Conservation (phyloP, 2,888 invertebrate genomes). For the Hyppa rectilinea region DNA sequence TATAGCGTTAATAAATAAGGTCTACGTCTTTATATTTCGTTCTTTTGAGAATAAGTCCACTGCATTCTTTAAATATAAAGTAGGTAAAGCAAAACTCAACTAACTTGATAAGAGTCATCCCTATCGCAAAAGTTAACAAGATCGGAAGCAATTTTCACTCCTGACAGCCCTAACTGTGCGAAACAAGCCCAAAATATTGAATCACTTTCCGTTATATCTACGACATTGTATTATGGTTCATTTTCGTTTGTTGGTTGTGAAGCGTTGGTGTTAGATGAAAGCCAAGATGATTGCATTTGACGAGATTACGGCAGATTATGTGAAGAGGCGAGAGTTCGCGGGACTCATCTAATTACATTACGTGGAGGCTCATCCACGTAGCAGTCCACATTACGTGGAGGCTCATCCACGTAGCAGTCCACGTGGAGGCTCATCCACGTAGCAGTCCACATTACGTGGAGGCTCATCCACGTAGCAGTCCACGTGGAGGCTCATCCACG, state of each 20-base stretch:
- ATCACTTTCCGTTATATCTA: conserved; percentile 36
- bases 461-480: too few species aligned
- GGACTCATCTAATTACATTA: conserved; percentile 77
- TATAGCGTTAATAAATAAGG: not conserved
- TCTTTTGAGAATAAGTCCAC: not conserved
- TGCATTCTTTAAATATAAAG: not conserved
- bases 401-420: too few species aligned
- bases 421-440: conserved; percentile 35
- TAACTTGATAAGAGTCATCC: conserved; percentile 57
- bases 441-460: too few species aligned
- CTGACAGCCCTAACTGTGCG: conserved; percentile 73
- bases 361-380: conserved; percentile 29
- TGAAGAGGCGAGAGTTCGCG: conserved; percentile 56
- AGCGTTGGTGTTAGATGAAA: conserved; percentile 54
- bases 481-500: conserved; percentile 35
- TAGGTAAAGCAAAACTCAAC: not conserved
- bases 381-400: too few species aligned
- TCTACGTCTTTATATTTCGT: not conserved
- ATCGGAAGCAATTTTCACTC: conserved; percentile 79
- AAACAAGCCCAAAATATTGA: conserved; percentile 46
- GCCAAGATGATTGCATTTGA: conserved; percentile 73
- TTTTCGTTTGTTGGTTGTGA: conserved; percentile 41
- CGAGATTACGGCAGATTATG: conserved; percentile 76
- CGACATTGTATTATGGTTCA: conserved; percentile 51
- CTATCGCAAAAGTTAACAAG: conserved; percentile 73